These are phyloP conservation scores for Lithophane ornitopus DNA, from an alignment of 2,888 invertebrate species.

Conservation along the genomic window DNA sequence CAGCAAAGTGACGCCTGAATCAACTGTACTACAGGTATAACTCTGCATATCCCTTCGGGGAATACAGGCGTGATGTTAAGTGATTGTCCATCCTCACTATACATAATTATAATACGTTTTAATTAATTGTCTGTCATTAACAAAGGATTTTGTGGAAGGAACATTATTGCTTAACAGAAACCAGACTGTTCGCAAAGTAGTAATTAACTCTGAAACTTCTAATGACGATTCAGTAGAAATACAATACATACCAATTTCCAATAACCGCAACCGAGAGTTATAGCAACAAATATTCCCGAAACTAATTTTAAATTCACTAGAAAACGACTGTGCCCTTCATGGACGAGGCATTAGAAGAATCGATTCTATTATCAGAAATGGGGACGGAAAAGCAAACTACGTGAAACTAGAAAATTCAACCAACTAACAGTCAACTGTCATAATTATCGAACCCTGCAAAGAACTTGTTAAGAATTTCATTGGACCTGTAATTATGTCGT, in stretches of 20 bases:
- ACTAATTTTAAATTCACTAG: constrained; percentile 35
- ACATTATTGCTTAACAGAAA: not conserved
- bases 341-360: constrained; percentile 14
- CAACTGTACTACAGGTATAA: too few relatives aligned
- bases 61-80: too few relatives aligned
- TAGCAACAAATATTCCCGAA: constrained; percentile 21
- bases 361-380: constrained; percentile 37
- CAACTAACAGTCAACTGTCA: not conserved
- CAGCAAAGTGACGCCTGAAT: too few relatives aligned
- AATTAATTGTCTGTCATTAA: not conserved
- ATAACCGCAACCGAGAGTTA: not conserved
- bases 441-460: not conserved
- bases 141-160: not conserved
- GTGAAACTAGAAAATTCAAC: not conserved
- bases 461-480: not conserved
- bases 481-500: not conserved
- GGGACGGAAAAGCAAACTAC: constrained; percentile 1
- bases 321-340: constrained; percentile 12
- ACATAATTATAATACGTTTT: too few relatives aligned
- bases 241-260: constrained; percentile 9
- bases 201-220: not conserved
- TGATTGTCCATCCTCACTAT: not conserved
- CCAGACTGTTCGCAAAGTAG: not conserved
- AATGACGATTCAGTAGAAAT: not conserved
- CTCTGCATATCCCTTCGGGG: too few relatives aligned